Percentiles rank a stretch among this genome's conserved stretches.
Conservation (phyloP, 2,113 vertebrate genomes). For the Patagioenas fasciata region DNA sequence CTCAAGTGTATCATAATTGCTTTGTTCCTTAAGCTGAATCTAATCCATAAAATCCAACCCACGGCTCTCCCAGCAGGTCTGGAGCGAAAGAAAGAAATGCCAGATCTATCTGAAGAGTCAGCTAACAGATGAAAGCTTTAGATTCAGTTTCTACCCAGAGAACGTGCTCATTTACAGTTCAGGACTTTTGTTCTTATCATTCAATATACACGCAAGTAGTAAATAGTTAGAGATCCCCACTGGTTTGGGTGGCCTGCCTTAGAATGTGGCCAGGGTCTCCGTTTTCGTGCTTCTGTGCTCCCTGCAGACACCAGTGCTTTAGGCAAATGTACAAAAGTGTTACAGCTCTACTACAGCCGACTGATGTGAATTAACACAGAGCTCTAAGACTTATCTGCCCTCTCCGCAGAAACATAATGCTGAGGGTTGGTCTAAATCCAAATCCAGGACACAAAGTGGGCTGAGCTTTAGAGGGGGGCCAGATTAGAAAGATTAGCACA, state of each 20-base stretch:
- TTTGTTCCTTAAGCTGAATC: not conserved
- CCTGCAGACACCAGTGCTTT: not conserved
- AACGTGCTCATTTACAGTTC: not conserved
- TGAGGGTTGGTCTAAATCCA: slow-evolving; percentile 8
- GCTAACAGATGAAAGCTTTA: not conserved
- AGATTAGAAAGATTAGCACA: slow-evolving; percentile 41
- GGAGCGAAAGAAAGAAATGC: not conserved
- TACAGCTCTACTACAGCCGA: not conserved
- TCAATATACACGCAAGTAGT: not conserved
- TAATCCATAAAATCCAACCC: not conserved
- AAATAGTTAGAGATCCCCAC: not conserved
- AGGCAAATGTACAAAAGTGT: not conserved
- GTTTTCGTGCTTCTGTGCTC: not conserved
- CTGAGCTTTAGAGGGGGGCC: not conserved
- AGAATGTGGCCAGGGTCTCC: not conserved
- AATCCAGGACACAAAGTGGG: slow-evolving; percentile 2
- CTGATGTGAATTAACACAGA: not conserved
- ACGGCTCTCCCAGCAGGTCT: not conserved
- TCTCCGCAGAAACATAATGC: not conserved
- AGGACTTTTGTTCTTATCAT: not conserved
- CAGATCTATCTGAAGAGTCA: not conserved
- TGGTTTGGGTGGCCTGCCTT: not conserved
- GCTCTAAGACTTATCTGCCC: not conserved
- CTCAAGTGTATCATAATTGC: not conserved
- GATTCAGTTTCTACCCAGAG: not conserved